These are phyloP conservation scores for Andrena flavipes DNA, from an alignment of 2,888 invertebrate species.

Conservation along the genomic window DNA sequence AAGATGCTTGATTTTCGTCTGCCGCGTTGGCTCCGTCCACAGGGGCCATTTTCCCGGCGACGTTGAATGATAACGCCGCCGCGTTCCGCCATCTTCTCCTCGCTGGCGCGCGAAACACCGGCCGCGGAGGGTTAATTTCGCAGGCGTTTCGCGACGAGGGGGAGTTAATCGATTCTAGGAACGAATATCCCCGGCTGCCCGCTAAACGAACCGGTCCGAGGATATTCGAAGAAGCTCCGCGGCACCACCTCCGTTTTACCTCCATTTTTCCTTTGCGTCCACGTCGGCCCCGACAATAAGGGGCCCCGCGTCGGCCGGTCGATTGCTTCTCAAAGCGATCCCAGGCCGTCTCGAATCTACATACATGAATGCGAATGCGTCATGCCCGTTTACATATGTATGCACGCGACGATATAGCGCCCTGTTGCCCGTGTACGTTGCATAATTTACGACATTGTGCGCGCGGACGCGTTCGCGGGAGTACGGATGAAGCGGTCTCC, in stretches of 20 bases:
- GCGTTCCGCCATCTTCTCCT: no score
- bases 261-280: slow-evolving; percentile 40
- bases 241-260: slow-evolving; percentile 18
- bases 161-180: slow-evolving; percentile 12
- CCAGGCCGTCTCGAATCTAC: slow-evolving; percentile 66
- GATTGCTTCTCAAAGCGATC: slow-evolving; percentile 67
- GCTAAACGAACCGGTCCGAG: slow-evolving; percentile 10
- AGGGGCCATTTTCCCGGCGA: no score
- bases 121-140: slow-evolving; percentile 5
- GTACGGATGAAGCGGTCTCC: slow-evolving; percentile 28
- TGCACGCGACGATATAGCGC: slow-evolving; percentile 48
- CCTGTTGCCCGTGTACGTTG: slow-evolving; percentile 36
- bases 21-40: not conserved
- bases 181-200: not conserved
- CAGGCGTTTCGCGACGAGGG: not conserved
- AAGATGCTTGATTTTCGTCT: not conserved
- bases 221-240: slow-evolving; percentile 39
- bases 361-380: slow-evolving; percentile 73
- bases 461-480: slow-evolving; percentile 18
- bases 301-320: slow-evolving; percentile 46
- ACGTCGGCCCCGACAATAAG: slow-evolving; percentile 48
- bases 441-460: slow-evolving; percentile 61
- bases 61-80: not conserved
- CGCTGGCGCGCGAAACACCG: not conserved
- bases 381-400: slow-evolving; percentile 71